A percentile compares a stretch with the other conserved stretches of the same genome.
Conservation (phyloP, 2,888 invertebrate genomes). For the Sussaba pulchella region DNA sequence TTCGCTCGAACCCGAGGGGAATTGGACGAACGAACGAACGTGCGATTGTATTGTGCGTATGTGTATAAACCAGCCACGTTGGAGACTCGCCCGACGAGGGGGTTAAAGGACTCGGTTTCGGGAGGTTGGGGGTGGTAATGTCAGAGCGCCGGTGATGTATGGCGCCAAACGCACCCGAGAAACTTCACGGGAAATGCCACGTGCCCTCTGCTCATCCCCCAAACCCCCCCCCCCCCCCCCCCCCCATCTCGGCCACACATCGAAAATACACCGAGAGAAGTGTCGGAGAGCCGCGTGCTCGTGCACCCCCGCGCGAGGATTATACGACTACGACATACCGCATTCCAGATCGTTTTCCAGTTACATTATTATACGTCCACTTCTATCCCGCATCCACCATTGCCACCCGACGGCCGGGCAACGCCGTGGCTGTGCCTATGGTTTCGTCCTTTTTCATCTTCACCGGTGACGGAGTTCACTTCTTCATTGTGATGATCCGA, state of each 20-base stretch:
- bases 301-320: slow-evolving; percentile 62
- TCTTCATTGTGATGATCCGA: slow-evolving; percentile 9
- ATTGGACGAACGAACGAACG: slow-evolving; percentile 59
- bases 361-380: slow-evolving; percentile 57
- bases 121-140: no score
- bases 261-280: background rate
- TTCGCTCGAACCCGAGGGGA: slow-evolving; percentile 64
- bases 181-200: slow-evolving; percentile 79
- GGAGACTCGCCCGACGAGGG: slow-evolving; percentile 29
- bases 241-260: no score
- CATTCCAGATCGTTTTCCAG: slow-evolving; percentile 63
- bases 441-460: background rate
- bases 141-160: slow-evolving; percentile 80
- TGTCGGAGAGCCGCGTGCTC: slow-evolving; percentile 48
- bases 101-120: slow-evolving; percentile 65
- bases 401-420: no score
- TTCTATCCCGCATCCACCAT: background rate
- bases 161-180: slow-evolving; percentile 68
- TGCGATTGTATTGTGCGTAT: slow-evolving; percentile 65
- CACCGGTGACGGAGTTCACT: background rate
- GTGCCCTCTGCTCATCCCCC: no score
- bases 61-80: background rate
- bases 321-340: slow-evolving; percentile 62
- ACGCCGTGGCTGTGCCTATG: no score
- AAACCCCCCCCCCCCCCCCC: no score